phyloP scores from a whole-genome alignment of 1,140 invertebrate genomes.

The Phymorhynchus buccinoides region DNA sequence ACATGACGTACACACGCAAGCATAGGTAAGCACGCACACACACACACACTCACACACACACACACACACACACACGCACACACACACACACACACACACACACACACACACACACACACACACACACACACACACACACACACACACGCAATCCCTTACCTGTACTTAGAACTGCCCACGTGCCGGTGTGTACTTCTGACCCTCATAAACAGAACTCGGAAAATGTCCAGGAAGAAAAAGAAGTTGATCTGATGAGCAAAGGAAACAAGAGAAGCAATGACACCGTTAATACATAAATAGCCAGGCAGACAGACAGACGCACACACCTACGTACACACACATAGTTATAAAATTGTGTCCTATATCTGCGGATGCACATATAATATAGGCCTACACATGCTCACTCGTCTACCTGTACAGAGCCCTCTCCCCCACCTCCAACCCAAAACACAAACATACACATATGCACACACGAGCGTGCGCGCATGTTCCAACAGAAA shows the following conservation, averaged over 20 bases:
- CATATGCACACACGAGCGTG: too few species aligned
- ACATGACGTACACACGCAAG: too few species aligned
- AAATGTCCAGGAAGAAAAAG: slow-evolving; percentile 82
- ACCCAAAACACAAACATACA: too few species aligned
- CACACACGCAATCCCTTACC: slow-evolving; percentile 22
- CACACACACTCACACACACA: neutral
- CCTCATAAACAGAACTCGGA: slow-evolving; percentile 81
- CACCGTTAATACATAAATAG: neutral
- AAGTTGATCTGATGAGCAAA: slow-evolving; percentile 80
- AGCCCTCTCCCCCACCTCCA: too few species aligned
- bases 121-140: neutral
- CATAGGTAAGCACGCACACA: neutral
- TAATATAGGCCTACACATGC: too few species aligned
- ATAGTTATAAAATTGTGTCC: too few species aligned
- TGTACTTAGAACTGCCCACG: slow-evolving; percentile 47
- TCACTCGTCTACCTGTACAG: too few species aligned
- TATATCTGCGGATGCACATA: too few species aligned
- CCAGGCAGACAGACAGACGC: neutral
- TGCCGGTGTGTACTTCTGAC: slow-evolving; percentile 75
- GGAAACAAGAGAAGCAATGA: slow-evolving; percentile 24
- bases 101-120: too few species aligned
- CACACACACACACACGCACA: neutral
- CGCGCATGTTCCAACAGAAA: too few species aligned
- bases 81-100: too few species aligned
- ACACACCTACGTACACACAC: slow-evolving; percentile 23